Percentiles rank a stretch among this genome's conserved stretches.
Evolutionary conservation across 37 sponge, comb jelly and placozoan species (phyloP).

Genomic region (Mnemiopsis leidyi): DNA sequence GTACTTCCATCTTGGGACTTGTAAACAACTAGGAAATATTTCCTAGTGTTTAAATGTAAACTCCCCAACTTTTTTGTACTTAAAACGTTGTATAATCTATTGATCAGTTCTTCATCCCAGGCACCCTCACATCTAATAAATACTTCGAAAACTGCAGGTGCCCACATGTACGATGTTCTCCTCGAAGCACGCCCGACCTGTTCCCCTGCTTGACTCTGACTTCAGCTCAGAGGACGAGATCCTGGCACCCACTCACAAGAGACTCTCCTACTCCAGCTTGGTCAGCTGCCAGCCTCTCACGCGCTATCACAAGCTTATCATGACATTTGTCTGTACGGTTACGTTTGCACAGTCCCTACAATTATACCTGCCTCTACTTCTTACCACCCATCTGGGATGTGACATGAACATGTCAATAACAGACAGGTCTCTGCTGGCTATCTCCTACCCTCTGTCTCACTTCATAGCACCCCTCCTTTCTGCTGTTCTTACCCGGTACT

Average conservation of each 20-base stretch:
- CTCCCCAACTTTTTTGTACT: too few relatives aligned
- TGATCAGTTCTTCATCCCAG: too few relatives aligned
- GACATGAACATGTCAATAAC: not conserved
- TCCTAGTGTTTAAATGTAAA: too few relatives aligned
- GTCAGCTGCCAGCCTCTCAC: not conserved
- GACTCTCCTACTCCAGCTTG: not conserved
- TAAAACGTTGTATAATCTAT: too few relatives aligned
- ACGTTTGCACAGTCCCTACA: slow-evolving; percentile 33
- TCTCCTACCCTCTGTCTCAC: slow-evolving; percentile 30
- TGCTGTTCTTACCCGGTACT: not conserved
- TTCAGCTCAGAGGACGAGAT: slow-evolving; percentile 37
- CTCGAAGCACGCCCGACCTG: not conserved
- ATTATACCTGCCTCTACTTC: not conserved
- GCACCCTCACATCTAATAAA: too few relatives aligned
- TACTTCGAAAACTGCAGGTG: too few relatives aligned
- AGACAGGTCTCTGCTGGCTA: slow-evolving; percentile 2
- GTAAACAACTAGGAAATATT: too few relatives aligned
- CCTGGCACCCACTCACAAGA: not conserved
- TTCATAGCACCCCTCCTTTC: slow-evolving; percentile 15
- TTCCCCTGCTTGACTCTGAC: slow-evolving; percentile 30
- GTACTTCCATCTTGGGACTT: too few relatives aligned
- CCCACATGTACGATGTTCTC: not conserved
- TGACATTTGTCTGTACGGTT: not conserved
- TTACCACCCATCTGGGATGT: not conserved
- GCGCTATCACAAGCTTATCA: not conserved